Percentiles rank a stretch among this genome's conserved stretches.
Evolutionary conservation across 2,113 vertebrate genomes (phyloP).

Genomic region (Prunella fulvescens): DNA sequence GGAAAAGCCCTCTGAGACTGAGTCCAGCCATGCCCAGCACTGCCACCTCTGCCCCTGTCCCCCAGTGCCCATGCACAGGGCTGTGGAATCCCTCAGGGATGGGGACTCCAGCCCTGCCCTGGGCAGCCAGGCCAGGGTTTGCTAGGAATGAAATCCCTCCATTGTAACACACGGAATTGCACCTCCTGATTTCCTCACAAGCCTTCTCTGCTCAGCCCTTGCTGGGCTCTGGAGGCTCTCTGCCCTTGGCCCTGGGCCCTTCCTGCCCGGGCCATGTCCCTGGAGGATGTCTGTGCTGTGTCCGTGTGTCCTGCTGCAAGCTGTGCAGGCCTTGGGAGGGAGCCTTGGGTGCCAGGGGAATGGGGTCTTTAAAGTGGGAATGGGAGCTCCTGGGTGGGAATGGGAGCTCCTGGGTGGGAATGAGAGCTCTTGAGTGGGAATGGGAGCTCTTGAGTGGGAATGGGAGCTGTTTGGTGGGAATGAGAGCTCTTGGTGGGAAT

Average conservation of each 20-base stretch:
- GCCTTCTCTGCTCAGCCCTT: not conserved
- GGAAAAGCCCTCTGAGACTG: not conserved
- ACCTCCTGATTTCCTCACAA: not conserved
- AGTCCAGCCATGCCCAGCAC: not conserved
- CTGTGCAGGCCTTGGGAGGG: not conserved
- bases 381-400: not conserved
- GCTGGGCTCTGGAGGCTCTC: not conserved
- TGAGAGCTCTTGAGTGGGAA: not conserved
- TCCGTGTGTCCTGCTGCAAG: not conserved
- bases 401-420: not conserved
- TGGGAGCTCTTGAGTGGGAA: accelerated
- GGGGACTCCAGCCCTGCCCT: not conserved
- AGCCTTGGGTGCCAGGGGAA: not conserved
- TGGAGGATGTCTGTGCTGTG: not conserved
- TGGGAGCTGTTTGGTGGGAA: too few relatives aligned
- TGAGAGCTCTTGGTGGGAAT: not conserved
- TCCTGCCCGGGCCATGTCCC: not conserved
- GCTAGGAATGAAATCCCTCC: not conserved
- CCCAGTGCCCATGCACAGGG: not conserved
- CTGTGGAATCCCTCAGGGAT: not conserved
- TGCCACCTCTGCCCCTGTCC: not conserved
- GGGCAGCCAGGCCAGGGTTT: not conserved
- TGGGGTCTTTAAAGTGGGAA: not conserved
- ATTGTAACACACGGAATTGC: not conserved
- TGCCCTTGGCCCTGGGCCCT: too few relatives aligned